Base-by-base conservation (phyloP, 2,113 vertebrate genomes). In the Telmatochromis sp. region DNA sequence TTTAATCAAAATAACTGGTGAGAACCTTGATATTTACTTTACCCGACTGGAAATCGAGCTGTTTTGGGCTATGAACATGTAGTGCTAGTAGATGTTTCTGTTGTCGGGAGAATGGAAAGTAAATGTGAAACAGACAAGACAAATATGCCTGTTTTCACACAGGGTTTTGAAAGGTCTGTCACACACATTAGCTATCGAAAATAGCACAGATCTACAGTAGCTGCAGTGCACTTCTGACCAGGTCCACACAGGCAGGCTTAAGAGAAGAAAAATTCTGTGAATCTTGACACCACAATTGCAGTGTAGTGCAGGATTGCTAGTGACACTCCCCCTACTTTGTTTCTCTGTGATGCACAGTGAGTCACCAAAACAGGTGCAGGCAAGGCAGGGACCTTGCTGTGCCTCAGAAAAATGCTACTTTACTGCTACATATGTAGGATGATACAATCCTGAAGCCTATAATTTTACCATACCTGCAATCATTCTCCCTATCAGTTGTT, bases 231-330 rank as follows among this genome's bases (percentile, higher is more conserved):
- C 14, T 28, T 33, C 23, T 83, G 28, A 78, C 73, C 19, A 26
- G 40, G 6, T 40, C 33, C 17, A 79, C 40, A 78, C n/a, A 10
- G 31, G 14, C 10, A 80, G 33, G 13, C 17, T 83, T n/a, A 15
- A 26, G 4, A 13, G 13, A 21, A 17, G 4, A 28, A 49, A 65
- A 45, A 55, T 28, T 19, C 21, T 60, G 49, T 81, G 53, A 87
- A 82, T 70, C 40, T 51, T 82, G 78, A 88, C 81, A 89, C 17
- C 35, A 51, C 60, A 91, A 91, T 85, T 85, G 55, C 53, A 73
- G 40, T 85, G 68, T n/a, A 75, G 23, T n/a, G n/a, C 23, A 28
- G 17, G 51, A 85, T 89, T 83, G 83, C 73, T 45, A 9, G 33
- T 58, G 28, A 81, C 73, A 85, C 63, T 73, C 42, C 85, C 81